Percentiles rank a stretch among this genome's conserved stretches.
Evolutionary conservation across 2,888 invertebrate species (phyloP).

Genomic region (Leistus spinibarbis): DNA sequence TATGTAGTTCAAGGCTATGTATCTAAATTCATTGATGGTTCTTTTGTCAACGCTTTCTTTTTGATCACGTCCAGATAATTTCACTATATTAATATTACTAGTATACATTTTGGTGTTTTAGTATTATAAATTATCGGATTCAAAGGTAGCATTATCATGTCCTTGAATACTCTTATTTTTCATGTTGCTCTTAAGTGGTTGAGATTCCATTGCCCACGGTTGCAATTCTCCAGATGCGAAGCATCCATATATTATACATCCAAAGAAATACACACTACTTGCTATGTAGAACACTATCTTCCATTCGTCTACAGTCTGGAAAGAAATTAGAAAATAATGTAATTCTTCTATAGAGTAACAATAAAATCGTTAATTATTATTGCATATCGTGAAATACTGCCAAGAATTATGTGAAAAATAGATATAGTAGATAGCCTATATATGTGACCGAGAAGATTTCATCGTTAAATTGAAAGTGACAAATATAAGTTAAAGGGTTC

Average conservation of each 20-base stretch:
- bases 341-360: neutral
- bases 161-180: constrained; percentile 22
- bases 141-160: constrained; percentile 37
- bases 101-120: neutral
- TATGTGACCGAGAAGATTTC: too few species aligned
- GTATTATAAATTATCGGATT: constrained; percentile 34
- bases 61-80: too few species aligned
- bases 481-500: too few species aligned
- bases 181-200: constrained; percentile 39
- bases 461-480: too few species aligned
- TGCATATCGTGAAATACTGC: too few species aligned
- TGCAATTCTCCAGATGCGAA: constrained; percentile 84
- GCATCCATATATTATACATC: constrained; percentile 81
- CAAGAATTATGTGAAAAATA: too few species aligned
- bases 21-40: too few species aligned
- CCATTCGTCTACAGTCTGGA: constrained; percentile 80
- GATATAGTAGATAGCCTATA: too few species aligned
- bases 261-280: constrained; percentile 80
- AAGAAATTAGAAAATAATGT: constrained; percentile 42
- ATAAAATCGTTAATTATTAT: neutral
- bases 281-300: constrained; percentile 85
- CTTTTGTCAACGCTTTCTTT: too few species aligned
- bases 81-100: too few species aligned
- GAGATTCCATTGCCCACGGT: constrained; percentile 72
- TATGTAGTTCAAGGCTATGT: too few species aligned